These are phyloP conservation scores for Apodemia duryi DNA, from an alignment of 2,888 invertebrate genomes.

Conservation along the genomic window DNA sequence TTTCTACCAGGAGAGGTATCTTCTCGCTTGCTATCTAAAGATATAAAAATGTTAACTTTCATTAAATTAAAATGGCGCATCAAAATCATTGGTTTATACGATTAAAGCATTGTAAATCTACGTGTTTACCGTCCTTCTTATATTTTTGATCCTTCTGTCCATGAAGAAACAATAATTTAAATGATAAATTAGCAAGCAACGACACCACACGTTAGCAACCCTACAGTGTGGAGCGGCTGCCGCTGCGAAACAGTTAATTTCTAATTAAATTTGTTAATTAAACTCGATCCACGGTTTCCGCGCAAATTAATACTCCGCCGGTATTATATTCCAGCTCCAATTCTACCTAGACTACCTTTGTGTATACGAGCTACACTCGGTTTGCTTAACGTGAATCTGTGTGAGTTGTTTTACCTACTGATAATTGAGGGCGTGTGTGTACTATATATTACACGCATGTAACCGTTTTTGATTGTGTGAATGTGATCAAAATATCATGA, in stretches of 20 bases:
- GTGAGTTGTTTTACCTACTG: neutral
- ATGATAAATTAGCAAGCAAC: neutral
- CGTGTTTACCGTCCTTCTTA: no score
- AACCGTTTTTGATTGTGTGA: neutral
- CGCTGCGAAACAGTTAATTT: slow-evolving; percentile 76
- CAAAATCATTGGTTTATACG: no score
- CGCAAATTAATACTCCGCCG: slow-evolving; percentile 61
- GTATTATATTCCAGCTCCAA: slow-evolving; percentile 47
- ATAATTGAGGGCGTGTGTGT: neutral
- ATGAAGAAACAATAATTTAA: neutral
- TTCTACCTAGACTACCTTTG: slow-evolving; percentile 12
- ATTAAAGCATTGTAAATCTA: no score
- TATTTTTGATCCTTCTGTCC: neutral
- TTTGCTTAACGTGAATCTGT: neutral
- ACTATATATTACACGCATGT: neutral
- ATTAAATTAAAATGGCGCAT: no score
- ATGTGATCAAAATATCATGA: neutral
- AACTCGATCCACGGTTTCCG: slow-evolving; percentile 61
- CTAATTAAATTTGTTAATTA: slow-evolving; percentile 81
- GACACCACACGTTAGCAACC: slow-evolving; percentile 35
- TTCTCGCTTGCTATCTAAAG: no score
- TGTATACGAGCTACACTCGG: slow-evolving; percentile 1
- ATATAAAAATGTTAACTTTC: no score
- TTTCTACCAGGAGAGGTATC: no score
- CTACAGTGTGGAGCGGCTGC: slow-evolving; percentile 40